A percentile compares a stretch with the other conserved stretches of the same genome.
Evolutionary conservation across 2,888 invertebrate species (phyloP).

Genomic region (Clostera curtula): DNA sequence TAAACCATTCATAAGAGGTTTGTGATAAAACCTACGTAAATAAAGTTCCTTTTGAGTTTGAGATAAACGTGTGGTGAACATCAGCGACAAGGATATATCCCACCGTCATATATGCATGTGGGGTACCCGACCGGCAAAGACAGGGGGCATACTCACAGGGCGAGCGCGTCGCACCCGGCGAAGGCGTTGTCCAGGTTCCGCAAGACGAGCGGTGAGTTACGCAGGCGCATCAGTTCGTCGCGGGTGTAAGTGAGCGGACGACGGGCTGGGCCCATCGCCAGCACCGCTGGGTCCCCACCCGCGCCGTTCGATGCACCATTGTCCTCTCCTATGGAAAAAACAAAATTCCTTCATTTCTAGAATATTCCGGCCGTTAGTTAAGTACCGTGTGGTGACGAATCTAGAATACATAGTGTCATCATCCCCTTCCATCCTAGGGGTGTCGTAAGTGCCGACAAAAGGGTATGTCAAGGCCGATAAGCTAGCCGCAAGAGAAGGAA

Average conservation of each 20-base stretch:
- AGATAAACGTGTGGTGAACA: too few species aligned
- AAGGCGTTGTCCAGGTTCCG: conserved; percentile 80
- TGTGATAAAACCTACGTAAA: too few species aligned
- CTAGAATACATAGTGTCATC: too few species aligned
- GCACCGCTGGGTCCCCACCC: conserved; percentile 73
- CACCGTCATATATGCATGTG: too few species aligned
- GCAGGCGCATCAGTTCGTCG: conserved; percentile 82
- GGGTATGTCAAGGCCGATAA: too few species aligned
- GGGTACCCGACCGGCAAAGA: not conserved
- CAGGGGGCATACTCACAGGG: conserved; percentile 41
- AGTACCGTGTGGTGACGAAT: too few species aligned
- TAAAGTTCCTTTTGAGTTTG: too few species aligned
- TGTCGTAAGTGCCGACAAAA: too few species aligned
- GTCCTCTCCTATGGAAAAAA: conserved; percentile 40
- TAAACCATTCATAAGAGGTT: too few species aligned
- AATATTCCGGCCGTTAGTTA: not conserved
- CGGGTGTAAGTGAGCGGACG: conserved; percentile 74
- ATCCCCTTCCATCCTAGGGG: too few species aligned
- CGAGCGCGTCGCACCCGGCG: conserved; percentile 53
- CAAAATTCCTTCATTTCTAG: conserved; percentile 3
- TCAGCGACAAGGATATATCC: too few species aligned
- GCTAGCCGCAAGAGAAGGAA: too few species aligned
- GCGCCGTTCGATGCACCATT: conserved; percentile 41
- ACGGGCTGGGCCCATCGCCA: conserved; percentile 68
- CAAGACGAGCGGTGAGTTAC: conserved; percentile 80